Evolutionary conservation across 1,140 invertebrate genomes (phyloP), one percentile per base, ranked within the genome.

Genomic region (Drosophila eugracilis): DNA sequence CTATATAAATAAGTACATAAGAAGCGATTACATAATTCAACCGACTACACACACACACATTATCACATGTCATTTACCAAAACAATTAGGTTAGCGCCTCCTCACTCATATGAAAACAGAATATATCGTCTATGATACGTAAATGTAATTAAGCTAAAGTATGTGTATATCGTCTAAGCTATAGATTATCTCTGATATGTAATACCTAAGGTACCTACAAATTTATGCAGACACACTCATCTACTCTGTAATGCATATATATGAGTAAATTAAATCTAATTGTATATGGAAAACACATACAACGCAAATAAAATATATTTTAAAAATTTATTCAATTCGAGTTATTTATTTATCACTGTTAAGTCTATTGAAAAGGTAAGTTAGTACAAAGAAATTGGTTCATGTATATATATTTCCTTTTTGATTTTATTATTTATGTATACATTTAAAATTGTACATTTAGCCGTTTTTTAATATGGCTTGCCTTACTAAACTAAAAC

Each of bases 141-240:
- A 70, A 75, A 75, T 79, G 75, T 84, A 84, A 85, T 86, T 86
- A 85, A 67, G 81, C 62, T 74, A 49, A 63, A 24, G n/a, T 74
- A 74, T 49, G 63, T 85, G 53, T 55, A 36, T 60, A 59, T 49
- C 54, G 28, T 47, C 44, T 74, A 73, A 50, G 70, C 70, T 53
- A 53, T 63, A 73, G 69, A 65, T 76, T 73, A 77, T 86, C 81
- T 81, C 73, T 86, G 57, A 73, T 69, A 85, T 85, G 83, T 86
- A 88, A 71, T 83, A 44, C 81, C 83, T 86, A 88, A 88, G 81
- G 81, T 86, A 86, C 81, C 81, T 88, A 86, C 83, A 88, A 70
- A 88, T 78, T 83, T 75, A 81, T 50, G 70, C 83, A 81, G 77
- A 88, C 78, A 67, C 62, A 85, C 75, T 78, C 83, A 86, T 75